phyloP scores from a whole-genome alignment of 2,113 vertebrate genomes.

The Myotis lucifugus region DNA sequence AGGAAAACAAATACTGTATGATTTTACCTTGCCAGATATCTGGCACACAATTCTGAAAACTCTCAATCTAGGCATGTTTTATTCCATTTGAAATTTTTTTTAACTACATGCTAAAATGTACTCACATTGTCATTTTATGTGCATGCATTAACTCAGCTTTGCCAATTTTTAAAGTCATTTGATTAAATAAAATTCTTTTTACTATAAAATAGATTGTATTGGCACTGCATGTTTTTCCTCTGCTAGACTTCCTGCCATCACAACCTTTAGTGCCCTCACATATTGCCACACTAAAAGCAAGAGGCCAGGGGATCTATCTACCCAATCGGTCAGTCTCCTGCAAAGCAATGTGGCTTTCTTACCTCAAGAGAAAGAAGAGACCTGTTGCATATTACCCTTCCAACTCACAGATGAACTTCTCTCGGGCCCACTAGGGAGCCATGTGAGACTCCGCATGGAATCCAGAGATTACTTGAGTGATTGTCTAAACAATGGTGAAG shows the following conservation, averaged over 20 bases:
- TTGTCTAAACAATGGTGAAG: neutral
- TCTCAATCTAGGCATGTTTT: neutral
- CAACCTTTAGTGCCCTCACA: neutral
- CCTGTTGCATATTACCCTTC: neutral
- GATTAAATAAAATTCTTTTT: conserved; percentile 14
- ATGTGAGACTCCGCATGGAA: neutral
- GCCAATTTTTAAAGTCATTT: neutral
- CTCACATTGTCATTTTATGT: neutral
- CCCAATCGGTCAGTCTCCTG: neutral
- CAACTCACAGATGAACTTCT: neutral
- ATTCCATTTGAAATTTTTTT: neutral
- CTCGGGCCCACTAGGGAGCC: too few relatives aligned
- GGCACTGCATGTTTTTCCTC: neutral
- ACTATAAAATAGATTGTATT: neutral
- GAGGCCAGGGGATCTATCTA: neutral
- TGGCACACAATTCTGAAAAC: neutral
- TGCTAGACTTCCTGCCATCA: neutral
- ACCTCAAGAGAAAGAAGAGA: neutral
- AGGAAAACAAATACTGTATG: conserved; percentile 36
- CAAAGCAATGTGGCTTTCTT: neutral
- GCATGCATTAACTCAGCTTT: neutral
- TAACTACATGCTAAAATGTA: conserved; percentile 9
- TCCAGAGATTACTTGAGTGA: neutral
- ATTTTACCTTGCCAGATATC: conserved; percentile 58
- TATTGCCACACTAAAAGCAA: neutral